Evolutionary conservation across 2,888 invertebrate species (phyloP), one percentile per base, ranked within the genome.

Genomic region (Caprella mutica): DNA sequence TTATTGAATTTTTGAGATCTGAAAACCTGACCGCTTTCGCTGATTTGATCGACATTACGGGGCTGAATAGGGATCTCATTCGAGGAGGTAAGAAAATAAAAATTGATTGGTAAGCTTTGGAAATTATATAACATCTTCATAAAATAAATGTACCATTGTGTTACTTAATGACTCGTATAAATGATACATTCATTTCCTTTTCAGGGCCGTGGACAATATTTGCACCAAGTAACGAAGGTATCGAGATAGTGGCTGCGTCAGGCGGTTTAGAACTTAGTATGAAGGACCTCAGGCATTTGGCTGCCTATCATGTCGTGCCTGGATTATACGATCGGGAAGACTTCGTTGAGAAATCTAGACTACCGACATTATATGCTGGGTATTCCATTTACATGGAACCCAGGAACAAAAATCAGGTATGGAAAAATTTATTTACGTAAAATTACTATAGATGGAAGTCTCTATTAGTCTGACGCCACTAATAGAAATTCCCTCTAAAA

Each of bases 181-280:
- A 12, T 14, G 21, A 17, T 21, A 3, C 21, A 12, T 39, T 39
- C 12, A 1, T 39, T 17, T 21, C 12, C 17, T 39, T n/a, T 35
- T 35, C n/a, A 67, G 67, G 67, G 2, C 66, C 67, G 2, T 67
- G 66, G 62, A 67, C 67, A 12, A 43, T 67, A 8, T 66, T 67
- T 38, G 67, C 67, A 21, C 67, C 67, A 17, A 65, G 55, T 44
- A 61, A 67, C 58, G 63, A 61, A 27, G 67, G 66, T 8, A 66
- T 65, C 27, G 54, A 51, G 23, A 54, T 57, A 42, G 50, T 67
- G 6, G 19, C 29, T 3, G 65, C 65, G 5, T 5, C 26, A 12
- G 52, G 51, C 21, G 59, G 59, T 19, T 46, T 66, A 8, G 46
- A 65, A 21, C 48, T 60, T 35, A 61, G 59, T 26, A 33, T 66